A percentile compares a stretch with the other conserved stretches of the same genome.
phyloP scores from a whole-genome alignment of 2,888 invertebrate genomes.

The Aproaerema taeniolella region DNA sequence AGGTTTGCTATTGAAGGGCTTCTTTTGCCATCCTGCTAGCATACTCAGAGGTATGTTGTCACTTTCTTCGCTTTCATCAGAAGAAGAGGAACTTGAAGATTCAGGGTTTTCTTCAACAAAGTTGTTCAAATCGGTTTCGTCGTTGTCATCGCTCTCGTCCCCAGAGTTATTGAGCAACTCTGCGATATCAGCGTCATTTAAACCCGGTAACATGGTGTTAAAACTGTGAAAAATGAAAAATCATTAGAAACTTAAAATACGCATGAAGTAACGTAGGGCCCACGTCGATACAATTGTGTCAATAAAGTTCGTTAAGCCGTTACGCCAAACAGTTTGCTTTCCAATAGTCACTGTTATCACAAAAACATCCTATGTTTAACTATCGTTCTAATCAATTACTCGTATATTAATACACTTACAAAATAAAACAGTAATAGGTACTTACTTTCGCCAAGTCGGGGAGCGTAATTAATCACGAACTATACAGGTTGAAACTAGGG shows the following conservation, averaged over 20 bases:
- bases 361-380: no score
- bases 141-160: slow-evolving; percentile 9
- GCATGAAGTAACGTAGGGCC: background rate
- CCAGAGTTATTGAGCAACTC: slow-evolving; percentile 12
- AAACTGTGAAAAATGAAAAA: slow-evolving; percentile 4
- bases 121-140: background rate
- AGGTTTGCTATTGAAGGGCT: slow-evolving; percentile 8
- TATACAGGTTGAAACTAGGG: no score
- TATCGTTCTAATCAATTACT: no score
- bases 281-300: no score
- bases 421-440: no score
- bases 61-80: slow-evolving; percentile 3
- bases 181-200: slow-evolving; percentile 12
- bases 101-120: background rate
- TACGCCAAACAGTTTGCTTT: no score
- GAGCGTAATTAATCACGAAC: no score
- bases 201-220: background rate
- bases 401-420: no score
- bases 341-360: no score
- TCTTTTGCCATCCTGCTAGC: slow-evolving; percentile 8
- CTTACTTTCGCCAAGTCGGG: no score
- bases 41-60: slow-evolving; percentile 14
- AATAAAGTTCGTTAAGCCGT: no score
- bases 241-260: background rate
- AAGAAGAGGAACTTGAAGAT: slow-evolving; percentile 1